These are phyloP conservation scores for Nasonia giraulti DNA, from an alignment of 1,140 invertebrate genomes.

Conservation along the genomic window DNA sequence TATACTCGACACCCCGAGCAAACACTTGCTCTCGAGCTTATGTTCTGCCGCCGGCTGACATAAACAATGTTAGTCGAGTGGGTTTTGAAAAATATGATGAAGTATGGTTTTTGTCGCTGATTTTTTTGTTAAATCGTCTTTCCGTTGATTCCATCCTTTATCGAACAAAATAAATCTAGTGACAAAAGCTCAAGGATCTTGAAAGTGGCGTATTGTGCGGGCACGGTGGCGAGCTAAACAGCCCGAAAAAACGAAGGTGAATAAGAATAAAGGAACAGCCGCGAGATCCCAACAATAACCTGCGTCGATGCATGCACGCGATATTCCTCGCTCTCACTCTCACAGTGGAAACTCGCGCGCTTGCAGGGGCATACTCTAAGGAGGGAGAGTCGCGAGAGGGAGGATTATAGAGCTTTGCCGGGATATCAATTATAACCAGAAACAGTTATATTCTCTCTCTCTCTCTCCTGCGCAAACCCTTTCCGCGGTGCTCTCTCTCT, in stretches of 20 bases:
- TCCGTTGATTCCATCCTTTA: background rate
- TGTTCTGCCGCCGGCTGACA: conserved; percentile 39
- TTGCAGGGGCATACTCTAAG: conserved; percentile 16
- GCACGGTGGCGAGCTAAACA: background rate
- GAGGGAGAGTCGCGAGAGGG: conserved; percentile 40
- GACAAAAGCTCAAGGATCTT: background rate
- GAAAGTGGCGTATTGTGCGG: background rate
- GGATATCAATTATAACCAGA: conserved; percentile 76
- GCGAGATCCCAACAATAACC: conserved; percentile 3
- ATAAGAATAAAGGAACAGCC: background rate
- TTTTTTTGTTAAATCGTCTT: no score
- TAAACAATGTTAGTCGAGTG: no score
- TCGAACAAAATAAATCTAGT: background rate
- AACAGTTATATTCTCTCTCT: conserved; percentile 68
- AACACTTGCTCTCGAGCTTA: conserved; percentile 64
- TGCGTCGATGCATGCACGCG: background rate
- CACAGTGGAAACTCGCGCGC: background rate
- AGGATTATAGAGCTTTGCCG: conserved; percentile 74
- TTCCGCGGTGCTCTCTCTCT: conserved; percentile 47
- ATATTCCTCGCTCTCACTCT: background rate
- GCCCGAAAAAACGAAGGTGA: background rate
- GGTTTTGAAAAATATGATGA: no score
- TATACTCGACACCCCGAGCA: conserved; percentile 72
- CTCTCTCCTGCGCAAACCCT: conserved; percentile 59
- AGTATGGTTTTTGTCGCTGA: no score